Conservation (phyloP, 2,113 vertebrate species). For the Gallinago media region DNA sequence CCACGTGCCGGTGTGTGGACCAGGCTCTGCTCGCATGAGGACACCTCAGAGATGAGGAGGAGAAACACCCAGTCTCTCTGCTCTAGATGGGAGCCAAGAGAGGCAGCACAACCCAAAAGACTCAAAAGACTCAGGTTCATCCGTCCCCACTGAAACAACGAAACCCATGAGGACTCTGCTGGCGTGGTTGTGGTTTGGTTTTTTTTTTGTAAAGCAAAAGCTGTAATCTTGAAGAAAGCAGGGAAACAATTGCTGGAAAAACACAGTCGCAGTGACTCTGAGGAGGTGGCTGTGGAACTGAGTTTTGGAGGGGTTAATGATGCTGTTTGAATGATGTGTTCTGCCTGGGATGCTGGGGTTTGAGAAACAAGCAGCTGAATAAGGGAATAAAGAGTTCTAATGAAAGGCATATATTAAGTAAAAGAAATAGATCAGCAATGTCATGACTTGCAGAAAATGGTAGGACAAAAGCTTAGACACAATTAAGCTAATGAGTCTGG, state of each 20-base stretch:
- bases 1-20: fast-evolving
- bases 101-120: not conserved
- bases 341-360: not conserved
- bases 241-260: not conserved
- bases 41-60: not conserved
- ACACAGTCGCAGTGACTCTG: not conserved
- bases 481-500: not conserved
- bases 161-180: not conserved
- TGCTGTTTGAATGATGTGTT: not conserved
- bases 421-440: not conserved
- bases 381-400: not conserved
- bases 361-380: not conserved
- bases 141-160: not conserved
- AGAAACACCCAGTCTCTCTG: not conserved
- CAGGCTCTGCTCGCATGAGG: fast-evolving
- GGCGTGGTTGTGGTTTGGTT: too few species aligned
- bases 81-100: not conserved
- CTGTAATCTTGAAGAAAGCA: not conserved
- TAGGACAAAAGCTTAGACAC: not conserved
- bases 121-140: fast-evolving
- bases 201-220: not conserved
- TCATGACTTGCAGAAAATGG: not conserved
- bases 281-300: not conserved
- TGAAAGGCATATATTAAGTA: not conserved
- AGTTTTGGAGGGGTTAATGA: not conserved